Conservation (phyloP, 2,888 invertebrate species). For the Cosmopolites sordidus region DNA sequence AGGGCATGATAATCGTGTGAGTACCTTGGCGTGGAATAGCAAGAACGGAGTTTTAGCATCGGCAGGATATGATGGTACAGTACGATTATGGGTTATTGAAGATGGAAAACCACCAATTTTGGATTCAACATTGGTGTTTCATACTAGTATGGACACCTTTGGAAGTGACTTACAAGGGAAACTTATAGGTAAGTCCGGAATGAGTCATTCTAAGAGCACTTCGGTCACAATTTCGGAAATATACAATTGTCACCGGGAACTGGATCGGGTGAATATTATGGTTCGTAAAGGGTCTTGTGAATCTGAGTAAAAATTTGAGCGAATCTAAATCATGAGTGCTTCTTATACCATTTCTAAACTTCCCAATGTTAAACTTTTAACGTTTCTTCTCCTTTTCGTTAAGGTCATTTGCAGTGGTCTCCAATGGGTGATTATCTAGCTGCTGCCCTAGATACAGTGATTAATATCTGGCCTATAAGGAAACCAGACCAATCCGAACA, state of each 20-base stretch:
- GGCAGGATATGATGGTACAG: constrained; percentile 60
- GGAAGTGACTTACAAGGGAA: constrained; percentile 50
- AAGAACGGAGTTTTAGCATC: constrained; percentile 52
- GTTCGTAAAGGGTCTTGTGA: too few relatives aligned
- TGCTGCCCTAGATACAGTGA: constrained; percentile 54
- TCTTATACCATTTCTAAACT: too few relatives aligned
- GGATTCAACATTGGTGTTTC: constrained; percentile 55
- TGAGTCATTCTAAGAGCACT: too few relatives aligned
- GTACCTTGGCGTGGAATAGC: constrained; percentile 48
- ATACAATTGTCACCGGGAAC: too few relatives aligned
- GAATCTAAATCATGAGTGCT: too few relatives aligned
- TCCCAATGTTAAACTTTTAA: too few relatives aligned
- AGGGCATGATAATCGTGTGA: constrained; percentile 51
- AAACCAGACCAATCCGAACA: constrained; percentile 35
- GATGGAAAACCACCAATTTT: constrained; percentile 41
- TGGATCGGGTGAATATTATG: too few relatives aligned
- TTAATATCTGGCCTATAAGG: constrained; percentile 57
- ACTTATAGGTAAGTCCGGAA: constrained; percentile 37
- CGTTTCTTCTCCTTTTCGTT: too few relatives aligned
- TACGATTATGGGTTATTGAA: constrained; percentile 54
- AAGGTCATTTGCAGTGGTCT: constrained; percentile 51
- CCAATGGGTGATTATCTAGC: constrained; percentile 54
- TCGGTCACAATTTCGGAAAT: too few relatives aligned
- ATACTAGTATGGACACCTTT: constrained; percentile 49
- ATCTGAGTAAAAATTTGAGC: too few relatives aligned